These are phyloP conservation scores for Paratrypauchen microcephalus DNA, from an alignment of 2,797 vertebrate genomes.

Conservation along the genomic window DNA sequence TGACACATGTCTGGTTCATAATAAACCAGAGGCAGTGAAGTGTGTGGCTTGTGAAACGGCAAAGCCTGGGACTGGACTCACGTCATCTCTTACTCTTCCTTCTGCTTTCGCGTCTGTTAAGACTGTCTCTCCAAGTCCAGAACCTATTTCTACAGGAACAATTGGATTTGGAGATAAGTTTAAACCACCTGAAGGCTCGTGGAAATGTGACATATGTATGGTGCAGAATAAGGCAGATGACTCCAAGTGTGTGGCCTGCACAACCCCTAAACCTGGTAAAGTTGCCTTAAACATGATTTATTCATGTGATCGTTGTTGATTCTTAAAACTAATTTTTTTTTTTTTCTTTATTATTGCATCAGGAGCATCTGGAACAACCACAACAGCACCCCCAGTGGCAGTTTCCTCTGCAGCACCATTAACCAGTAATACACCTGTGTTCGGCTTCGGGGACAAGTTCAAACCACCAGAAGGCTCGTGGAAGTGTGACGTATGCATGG, in stretches of 20 bases:
- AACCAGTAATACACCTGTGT: slow-evolving; percentile 62
- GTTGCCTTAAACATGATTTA: not conserved
- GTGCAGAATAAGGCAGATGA: slow-evolving; percentile 88
- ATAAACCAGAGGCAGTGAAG: slow-evolving; percentile 90
- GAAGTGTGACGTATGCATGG: too few relatives aligned
- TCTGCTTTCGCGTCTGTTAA: slow-evolving; percentile 73
- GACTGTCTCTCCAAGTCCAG: slow-evolving; percentile 64
- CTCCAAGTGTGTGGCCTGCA: slow-evolving; percentile 88
- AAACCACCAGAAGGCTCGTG: too few relatives aligned
- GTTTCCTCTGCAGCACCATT: slow-evolving; percentile 31
- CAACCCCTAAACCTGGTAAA: slow-evolving; percentile 87
- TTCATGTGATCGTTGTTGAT: not conserved
- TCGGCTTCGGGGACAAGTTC: slow-evolving; percentile 85
- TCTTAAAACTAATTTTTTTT: not conserved
- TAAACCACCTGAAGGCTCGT: slow-evolving; percentile 88
- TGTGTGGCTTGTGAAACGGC: slow-evolving; percentile 95
- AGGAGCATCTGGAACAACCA: slow-evolving; percentile 51
- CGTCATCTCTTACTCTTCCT: slow-evolving; percentile 81
- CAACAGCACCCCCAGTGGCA: slow-evolving; percentile 21
- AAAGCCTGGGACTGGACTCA: slow-evolving; percentile 92
- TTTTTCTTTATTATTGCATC: slow-evolving; percentile 3
- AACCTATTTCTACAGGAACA: slow-evolving; percentile 70
- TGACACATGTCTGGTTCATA: slow-evolving; percentile 93
- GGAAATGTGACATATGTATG: slow-evolving; percentile 89
- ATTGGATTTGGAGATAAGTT: slow-evolving; percentile 89